Evolutionary conservation across 1,140 invertebrate species (phyloP).

Genomic region (Wiebesia pumilae): DNA sequence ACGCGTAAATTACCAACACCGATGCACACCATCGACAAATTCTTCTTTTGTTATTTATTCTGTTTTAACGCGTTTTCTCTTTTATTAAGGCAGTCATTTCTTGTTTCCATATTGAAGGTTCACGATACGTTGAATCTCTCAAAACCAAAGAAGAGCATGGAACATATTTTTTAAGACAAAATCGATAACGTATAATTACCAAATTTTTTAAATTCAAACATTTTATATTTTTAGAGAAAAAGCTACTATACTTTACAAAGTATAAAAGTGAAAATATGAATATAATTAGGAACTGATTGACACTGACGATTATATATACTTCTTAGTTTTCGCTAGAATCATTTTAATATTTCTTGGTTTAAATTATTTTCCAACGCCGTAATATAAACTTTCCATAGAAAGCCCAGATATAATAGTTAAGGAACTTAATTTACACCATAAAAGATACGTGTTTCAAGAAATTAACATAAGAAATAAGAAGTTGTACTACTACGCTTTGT

Average conservation of each 20-base stretch:
- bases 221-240: too few species aligned
- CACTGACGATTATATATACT: not conserved
- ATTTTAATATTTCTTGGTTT: not conserved
- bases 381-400: too few species aligned
- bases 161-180: not conserved
- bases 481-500: too few species aligned
- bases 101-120: not conserved
- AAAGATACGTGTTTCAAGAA: too few species aligned
- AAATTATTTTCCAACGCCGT: not conserved
- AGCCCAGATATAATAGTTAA: too few species aligned
- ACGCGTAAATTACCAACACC: slow-evolving; percentile 2
- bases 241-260: too few species aligned
- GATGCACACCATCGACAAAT: not conserved
- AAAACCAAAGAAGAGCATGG: not conserved
- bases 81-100: not conserved
- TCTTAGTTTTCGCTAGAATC: not conserved
- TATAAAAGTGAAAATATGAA: too few species aligned
- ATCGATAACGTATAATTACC: too few species aligned
- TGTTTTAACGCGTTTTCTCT: not conserved
- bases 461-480: too few species aligned
- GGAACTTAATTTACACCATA: too few species aligned
- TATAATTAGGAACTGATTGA: not conserved
- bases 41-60: not conserved
- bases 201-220: too few species aligned
- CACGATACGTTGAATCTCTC: not conserved